These are phyloP conservation scores for Spea bombifrons DNA, from an alignment of 2,113 vertebrate species.

Conservation along the genomic window DNA sequence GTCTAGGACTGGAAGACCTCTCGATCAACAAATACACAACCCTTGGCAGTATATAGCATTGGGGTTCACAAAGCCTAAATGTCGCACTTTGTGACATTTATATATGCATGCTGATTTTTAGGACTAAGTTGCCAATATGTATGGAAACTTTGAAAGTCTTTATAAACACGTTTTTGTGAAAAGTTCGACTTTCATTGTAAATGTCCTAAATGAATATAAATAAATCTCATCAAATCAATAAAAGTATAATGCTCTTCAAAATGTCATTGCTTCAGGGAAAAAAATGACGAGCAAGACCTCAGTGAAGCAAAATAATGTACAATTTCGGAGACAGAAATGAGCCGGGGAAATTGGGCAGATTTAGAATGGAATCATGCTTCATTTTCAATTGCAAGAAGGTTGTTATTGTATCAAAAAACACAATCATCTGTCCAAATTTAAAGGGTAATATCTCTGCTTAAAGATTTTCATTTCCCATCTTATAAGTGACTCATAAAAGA, in stretches of 20 bases:
- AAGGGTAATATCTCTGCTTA: conserved; percentile 7
- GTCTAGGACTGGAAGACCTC: too few species aligned
- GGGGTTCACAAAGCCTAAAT: too few species aligned
- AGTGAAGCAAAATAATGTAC: conserved; percentile 25
- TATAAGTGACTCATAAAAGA: too few species aligned
- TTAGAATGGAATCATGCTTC: conserved; percentile 12
- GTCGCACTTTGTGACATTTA: too few species aligned
- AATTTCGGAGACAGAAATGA: conserved; percentile 3
- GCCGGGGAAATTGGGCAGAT: conserved; percentile 16
- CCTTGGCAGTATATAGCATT: too few species aligned
- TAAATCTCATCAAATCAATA: background rate
- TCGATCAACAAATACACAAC: too few species aligned
- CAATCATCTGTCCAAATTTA: conserved; percentile 11
- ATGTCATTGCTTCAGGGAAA: conserved; percentile 9
- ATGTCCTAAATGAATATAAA: background rate
- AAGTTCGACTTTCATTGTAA: background rate
- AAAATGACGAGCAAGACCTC: background rate
- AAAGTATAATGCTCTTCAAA: background rate
- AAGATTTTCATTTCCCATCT: conserved; percentile 3
- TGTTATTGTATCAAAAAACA: conserved; percentile 2
- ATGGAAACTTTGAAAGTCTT: background rate
- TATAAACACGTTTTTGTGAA: background rate
- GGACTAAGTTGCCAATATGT: background rate
- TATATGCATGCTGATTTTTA: background rate
- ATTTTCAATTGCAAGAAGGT: conserved; percentile 10